phyloP scores from a whole-genome alignment of 1,140 invertebrate genomes.

The Pentalonia nigronervosa region DNA sequence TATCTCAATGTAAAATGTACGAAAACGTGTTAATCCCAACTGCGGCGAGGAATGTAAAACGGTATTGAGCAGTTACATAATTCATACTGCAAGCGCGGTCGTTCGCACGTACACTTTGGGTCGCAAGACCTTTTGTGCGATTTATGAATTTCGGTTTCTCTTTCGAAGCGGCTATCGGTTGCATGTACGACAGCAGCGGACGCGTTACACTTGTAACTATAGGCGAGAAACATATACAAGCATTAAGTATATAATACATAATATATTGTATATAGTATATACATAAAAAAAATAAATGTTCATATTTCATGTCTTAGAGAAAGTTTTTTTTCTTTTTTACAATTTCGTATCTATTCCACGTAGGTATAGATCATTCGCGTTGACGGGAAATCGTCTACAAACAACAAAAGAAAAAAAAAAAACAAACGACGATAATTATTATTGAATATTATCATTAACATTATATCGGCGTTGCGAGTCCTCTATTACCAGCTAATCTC shows the following conservation, averaged over 20 bases:
- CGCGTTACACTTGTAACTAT: neutral
- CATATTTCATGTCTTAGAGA: conserved; percentile 20
- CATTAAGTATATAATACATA: neutral
- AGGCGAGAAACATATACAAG: neutral
- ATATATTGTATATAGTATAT: too few relatives aligned
- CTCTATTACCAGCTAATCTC: neutral
- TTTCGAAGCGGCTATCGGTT: neutral
- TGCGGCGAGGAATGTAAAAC: neutral
- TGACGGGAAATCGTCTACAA: neutral
- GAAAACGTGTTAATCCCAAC: neutral
- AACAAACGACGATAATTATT: neutral
- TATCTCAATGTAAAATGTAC: neutral
- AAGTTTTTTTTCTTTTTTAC: conserved; percentile 24
- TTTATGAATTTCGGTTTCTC: conserved; percentile 40
- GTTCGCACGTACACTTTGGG: neutral
- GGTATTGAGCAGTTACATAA: neutral
- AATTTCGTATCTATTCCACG: neutral
- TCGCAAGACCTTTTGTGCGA: conserved; percentile 22
- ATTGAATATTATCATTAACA: neutral
- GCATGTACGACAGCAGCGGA: conserved; percentile 1
- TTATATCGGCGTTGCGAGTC: neutral
- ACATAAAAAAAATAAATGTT: neutral
- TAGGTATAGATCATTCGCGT: neutral
- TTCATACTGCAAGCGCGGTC: neutral
- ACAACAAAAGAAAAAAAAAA: neutral